Percentiles rank a stretch among this genome's conserved stretches.
These are phyloP conservation scores for Papilio xuthus DNA, from an alignment of 1,140 invertebrate species.

Conservation along the genomic window DNA sequence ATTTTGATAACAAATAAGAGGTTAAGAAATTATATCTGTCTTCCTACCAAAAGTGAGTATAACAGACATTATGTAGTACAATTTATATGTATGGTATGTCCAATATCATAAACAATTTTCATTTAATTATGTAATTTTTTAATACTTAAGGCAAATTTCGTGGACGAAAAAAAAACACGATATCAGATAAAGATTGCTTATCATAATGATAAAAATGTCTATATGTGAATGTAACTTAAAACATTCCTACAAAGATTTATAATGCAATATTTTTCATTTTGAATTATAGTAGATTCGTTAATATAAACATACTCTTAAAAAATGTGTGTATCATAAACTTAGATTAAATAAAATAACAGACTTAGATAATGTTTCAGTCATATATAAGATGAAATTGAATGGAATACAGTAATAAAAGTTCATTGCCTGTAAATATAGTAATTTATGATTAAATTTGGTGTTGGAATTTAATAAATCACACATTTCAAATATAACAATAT, in stretches of 20 bases:
- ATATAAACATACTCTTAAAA: no score
- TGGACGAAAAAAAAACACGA: background rate
- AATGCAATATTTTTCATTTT: background rate
- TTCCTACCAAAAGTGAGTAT: no score
- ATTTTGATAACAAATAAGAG: background rate
- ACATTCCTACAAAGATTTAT: background rate
- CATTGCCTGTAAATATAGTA: background rate
- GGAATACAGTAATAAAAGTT: no score
- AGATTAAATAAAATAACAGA: no score
- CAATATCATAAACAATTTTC: background rate
- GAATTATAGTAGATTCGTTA: background rate
- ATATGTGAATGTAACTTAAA: background rate
- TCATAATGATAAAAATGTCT: conserved; percentile 34
- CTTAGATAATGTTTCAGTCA: no score
- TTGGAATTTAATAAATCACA: no score
- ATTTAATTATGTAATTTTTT: background rate
- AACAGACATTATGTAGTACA: no score
- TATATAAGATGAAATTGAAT: no score
- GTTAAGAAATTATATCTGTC: no score
- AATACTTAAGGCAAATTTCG: background rate
- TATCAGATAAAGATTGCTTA: conserved; percentile 17
- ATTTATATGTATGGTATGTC: no score
- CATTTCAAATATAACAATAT: background rate
- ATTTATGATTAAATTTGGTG: background rate
- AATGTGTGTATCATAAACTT: no score